phyloP scores from a whole-genome alignment of 2,888 invertebrate species.

The Andrena haemorrhoa region DNA sequence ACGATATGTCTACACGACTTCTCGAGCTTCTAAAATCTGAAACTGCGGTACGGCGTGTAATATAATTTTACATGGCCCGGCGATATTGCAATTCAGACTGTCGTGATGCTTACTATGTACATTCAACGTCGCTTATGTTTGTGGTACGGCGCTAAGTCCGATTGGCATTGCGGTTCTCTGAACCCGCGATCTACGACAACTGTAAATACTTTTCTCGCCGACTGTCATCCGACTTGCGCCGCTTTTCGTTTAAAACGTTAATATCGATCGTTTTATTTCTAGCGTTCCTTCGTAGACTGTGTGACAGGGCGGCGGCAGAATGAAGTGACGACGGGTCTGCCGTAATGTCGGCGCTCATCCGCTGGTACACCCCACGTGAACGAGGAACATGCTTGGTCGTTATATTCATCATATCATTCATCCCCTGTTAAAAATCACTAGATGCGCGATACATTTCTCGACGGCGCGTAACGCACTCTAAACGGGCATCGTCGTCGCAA shows the following conservation, averaged over 20 bases:
- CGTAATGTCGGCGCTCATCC: slow-evolving; percentile 44
- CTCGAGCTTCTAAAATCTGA: not conserved
- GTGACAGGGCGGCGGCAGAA: slow-evolving; percentile 86
- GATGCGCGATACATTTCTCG: slow-evolving; percentile 7
- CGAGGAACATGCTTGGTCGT: slow-evolving; percentile 67
- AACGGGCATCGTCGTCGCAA: not conserved
- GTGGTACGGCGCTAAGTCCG: slow-evolving; percentile 19
- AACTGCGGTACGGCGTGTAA: not conserved
- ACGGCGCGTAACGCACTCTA: slow-evolving; percentile 15
- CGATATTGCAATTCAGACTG: slow-evolving; percentile 79
- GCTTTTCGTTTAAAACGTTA: not conserved
- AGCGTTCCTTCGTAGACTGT: slow-evolving; percentile 94
- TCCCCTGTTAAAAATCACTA: slow-evolving; percentile 39
- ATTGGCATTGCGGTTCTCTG: not conserved
- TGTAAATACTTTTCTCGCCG: slow-evolving; percentile 26
- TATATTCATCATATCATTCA: slow-evolving; percentile 61
- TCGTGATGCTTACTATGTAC: slow-evolving; percentile 55
- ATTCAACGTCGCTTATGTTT: slow-evolving; percentile 35
- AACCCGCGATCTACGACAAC: not conserved
- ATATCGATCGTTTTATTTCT: slow-evolving; percentile 71
- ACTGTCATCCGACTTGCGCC: slow-evolving; percentile 27
- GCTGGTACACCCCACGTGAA: slow-evolving; percentile 55
- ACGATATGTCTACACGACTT: not conserved
- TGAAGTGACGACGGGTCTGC: slow-evolving; percentile 42
- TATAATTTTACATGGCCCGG: slow-evolving; percentile 1